Conservation (phyloP, 2,113 vertebrate species). For the Nothocercus julius region DNA sequence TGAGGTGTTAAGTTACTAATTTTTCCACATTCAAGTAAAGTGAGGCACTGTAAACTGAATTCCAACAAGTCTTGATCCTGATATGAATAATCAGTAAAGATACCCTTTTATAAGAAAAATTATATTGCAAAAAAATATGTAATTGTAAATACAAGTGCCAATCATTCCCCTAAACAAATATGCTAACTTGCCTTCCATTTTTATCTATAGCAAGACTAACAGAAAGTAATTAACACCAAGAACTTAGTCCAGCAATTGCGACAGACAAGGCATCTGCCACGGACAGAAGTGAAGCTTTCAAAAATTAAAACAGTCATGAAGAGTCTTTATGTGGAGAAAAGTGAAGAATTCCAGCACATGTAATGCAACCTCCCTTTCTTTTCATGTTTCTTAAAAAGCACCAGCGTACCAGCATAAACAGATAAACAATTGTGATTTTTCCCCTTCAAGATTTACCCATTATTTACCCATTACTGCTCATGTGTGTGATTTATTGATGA, state of each 20-base stretch:
- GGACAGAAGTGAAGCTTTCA: background rate
- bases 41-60: background rate
- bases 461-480: background rate
- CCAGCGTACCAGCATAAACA: background rate
- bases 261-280: background rate
- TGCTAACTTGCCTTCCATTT: background rate
- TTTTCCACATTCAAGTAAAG: background rate
- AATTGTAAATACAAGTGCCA: background rate
- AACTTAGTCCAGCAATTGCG: background rate
- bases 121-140: background rate
- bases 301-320: background rate
- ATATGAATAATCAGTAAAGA: background rate
- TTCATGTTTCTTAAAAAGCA: background rate
- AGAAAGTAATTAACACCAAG: background rate
- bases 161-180: background rate
- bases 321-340: background rate
- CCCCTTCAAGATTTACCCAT: background rate
- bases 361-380: background rate
- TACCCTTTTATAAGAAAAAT: background rate
- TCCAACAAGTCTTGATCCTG: background rate
- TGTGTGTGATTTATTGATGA: background rate
- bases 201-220: background rate
- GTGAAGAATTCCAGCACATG: background rate
- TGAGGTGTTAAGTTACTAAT: background rate
- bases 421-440: background rate